Evolutionary conservation across 2,113 vertebrate species (phyloP), one percentile per base, ranked within the genome.

Genomic region (Picathartes gymnocephalus): DNA sequence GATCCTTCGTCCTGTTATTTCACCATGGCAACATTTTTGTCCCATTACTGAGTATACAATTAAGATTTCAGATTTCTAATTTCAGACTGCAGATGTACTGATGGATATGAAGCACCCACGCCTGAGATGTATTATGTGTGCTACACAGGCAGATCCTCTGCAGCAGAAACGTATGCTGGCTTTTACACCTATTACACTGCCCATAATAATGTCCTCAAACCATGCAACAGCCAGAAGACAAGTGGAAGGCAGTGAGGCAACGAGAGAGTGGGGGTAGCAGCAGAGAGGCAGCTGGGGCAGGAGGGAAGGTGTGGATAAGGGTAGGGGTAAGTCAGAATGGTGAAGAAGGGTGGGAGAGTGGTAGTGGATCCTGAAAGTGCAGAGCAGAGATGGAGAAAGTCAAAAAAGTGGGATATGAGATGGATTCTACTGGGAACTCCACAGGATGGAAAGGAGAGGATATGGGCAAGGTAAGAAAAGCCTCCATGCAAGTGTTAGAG

Each of bases 11-110:
- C 44, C 44, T 45, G 44, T 45, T 45, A 45, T 80, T 86, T 95
- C 88, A 94, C 94, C 88, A 96, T 96, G 79, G 94, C 71, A 97
- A 96, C 92, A 90, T 81, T 94, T 94, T 94, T 62, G 90, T 81
- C 81, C 94, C 56, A 88, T 90, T 94, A 83, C 81, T 33, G 40
- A 92, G 60, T 91, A 53, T 18, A 79, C 81, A 92, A 95, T 93
- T 95, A 97, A 95, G 83, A 92, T 76, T 96, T 87, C 81, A 92
- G 71, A 83, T 86, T 92, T 96, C 92, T 95, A 97, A 93, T 94
- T 96, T 96, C 93, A 97, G 96, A 51, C 84, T 86, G 91, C 94
- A 96, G 90, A 95, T 94, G 81, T 56, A 94, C 92, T 86, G 95
- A 96, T 94, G 79, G 93, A 82, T 91, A 90, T 23, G 79, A 93